Base-by-base conservation (phyloP, 1,140 invertebrate genomes). In the Bombus vancouverensis region DNA sequence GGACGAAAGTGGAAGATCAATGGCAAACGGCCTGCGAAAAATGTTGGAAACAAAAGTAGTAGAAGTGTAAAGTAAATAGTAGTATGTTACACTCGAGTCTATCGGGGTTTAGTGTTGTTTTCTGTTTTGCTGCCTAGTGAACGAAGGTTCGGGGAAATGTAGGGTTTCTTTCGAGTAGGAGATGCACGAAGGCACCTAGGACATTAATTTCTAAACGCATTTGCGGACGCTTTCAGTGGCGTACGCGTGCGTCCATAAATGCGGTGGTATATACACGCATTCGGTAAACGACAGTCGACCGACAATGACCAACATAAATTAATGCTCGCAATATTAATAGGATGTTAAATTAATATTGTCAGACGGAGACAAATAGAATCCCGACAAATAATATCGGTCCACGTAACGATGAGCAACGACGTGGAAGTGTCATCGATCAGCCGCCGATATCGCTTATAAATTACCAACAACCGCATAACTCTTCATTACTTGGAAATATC, bases 271-370 rank as follows among this genome's bases (percentile, higher is more conserved):
- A 37, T n/a, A 39, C 39, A 15, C 9, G 13, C 37, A n/a, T 32
- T 39, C 47, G 22, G 42, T 25, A 10, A 75, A 53, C 42, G 73
- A 25, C 18, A 82, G 5, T 37, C n/a, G 34, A 42, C 34, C 5
- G 37, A 78, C 62, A 68, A 77, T 83, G 28, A 25, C 15, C 25
- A 32, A 42, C 74, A 28, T 78, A 32, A 83, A 78, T 83, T 83
- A 78, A 66, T 44, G 62, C 28, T 76, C 62, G 81, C 68, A 22
- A 53, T 70, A 83, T 83, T 78, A 78, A 83, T 83, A 83, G 74
- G 62, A 83, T 42, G 74, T 83, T 83, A 76, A 77, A 83, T 83
- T 83, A 83, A 83, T 83, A 77, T 78, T 77, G 44, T 76, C 44
- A 39, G 65, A n/a, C 47, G 39, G 77, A 80, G 76, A 80, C 57